Evolutionary conservation across 2,797 vertebrate genomes (phyloP), one percentile per base, ranked within the genome.

Genomic region (Presbytis comata): DNA sequence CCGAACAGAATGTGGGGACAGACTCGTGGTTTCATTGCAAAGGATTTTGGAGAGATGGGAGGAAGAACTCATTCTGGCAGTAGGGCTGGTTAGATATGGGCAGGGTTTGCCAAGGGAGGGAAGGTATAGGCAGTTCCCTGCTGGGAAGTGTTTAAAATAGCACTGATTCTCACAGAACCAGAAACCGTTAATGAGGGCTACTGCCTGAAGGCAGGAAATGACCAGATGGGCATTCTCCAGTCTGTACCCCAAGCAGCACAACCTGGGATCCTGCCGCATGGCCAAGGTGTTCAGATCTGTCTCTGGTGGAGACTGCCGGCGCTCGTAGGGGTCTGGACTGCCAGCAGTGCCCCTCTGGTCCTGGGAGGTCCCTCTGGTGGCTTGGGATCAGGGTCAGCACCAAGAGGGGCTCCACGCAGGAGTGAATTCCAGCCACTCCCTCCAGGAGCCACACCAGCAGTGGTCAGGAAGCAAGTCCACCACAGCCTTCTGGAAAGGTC

Each of bases 221-320:
- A 8, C 22, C 0, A 1, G 3, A 5, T 0, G 17, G 0, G 6
- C 8, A 1, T 2, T 1, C 26, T 50, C 83, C 14, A 6, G 39
- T 30, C 36, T 36, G 14, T 61, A 19, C 61, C 30, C 21, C 70
- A 30, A 14, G 83, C 13, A 8, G 55, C 50, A 81, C 36, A 6
- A 6, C 46, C 0, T 5, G 44, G 21, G 30, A 22, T 28, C 24
- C 46, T 39, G 12, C 50, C 30, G 81, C 61, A 5, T n/a, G 41
- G 39, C 44, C 4, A 3, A 9, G 59, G 46, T 0, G 1, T 7
- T 1, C 2, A 3, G 5, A 11, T 36, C 24, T 39, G 21, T 61
- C 44, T n/a, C 76, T 28, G 28, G 24, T 39, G 1, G 1, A 0
- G 72, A 26, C 76, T 33, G 7, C 53, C 0, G 2, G 28, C 5